Percentiles rank a stretch among this genome's conserved stretches.
phyloP scores from a whole-genome alignment of 2,797 vertebrate genomes.

The Hydrocynus forskahlii region DNA sequence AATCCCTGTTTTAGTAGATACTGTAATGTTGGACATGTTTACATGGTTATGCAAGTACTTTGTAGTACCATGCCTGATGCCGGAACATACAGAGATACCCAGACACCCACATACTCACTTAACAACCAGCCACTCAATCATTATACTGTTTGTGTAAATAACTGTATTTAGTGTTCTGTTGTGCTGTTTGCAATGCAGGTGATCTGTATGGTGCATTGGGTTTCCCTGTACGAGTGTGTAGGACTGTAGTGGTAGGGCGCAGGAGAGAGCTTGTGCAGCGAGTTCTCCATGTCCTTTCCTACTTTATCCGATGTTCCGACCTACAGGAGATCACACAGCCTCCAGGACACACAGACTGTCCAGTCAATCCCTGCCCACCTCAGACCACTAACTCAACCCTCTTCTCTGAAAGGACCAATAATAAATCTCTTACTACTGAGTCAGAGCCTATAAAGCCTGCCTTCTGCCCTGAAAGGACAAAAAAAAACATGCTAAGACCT shows the following conservation, averaged over 20 bases:
- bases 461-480: constrained; percentile 72
- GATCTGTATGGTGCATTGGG: constrained; percentile 87
- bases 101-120: too few relatives aligned
- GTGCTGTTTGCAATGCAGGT: constrained; percentile 65
- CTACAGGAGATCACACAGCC: constrained; percentile 83
- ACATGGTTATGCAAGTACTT: too few relatives aligned
- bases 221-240: constrained; percentile 82
- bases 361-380: constrained; percentile 41
- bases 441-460: constrained; percentile 8
- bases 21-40: too few relatives aligned
- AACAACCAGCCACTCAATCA: too few relatives aligned
- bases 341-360: constrained; percentile 38
- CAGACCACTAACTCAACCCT: constrained; percentile 38
- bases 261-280: constrained; percentile 84
- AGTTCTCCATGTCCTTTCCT: constrained; percentile 85
- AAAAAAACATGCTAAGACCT: neutral
- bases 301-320: constrained; percentile 89
- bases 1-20: too few relatives aligned
- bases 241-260: constrained; percentile 85
- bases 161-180: neutral
- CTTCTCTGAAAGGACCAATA: constrained; percentile 71
- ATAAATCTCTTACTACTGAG: constrained; percentile 1
- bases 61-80: too few relatives aligned
- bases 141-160: too few relatives aligned
- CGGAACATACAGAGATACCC: too few relatives aligned